A percentile compares a stretch with the other conserved stretches of the same genome.
Evolutionary conservation across 1,140 invertebrate genomes (phyloP).

Genomic region (Bradysia coprophila): DNA sequence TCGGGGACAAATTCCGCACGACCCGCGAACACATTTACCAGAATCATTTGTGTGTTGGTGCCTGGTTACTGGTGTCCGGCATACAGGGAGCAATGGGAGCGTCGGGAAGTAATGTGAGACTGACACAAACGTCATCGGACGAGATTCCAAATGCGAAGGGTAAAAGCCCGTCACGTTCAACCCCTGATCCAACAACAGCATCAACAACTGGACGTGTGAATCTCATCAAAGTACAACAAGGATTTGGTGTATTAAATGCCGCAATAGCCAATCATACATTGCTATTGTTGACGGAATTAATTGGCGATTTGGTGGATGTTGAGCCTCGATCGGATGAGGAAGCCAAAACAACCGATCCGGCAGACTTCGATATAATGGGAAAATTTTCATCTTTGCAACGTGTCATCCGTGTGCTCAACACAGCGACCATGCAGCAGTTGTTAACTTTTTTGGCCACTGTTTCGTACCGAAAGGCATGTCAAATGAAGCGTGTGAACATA

Average conservation of each 20-base stretch:
- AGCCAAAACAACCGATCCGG: slow-evolving; percentile 19
- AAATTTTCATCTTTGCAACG: slow-evolving; percentile 31
- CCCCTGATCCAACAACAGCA: not conserved
- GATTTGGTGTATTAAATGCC: slow-evolving; percentile 64
- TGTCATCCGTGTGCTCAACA: slow-evolving; percentile 22
- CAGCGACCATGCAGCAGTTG: slow-evolving; percentile 47
- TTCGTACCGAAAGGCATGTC: slow-evolving; percentile 76
- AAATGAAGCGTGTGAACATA: slow-evolving; percentile 49
- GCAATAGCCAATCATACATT: slow-evolving; percentile 58
- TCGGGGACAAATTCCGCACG: slow-evolving; percentile 59
- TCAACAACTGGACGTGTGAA: slow-evolving; percentile 15
- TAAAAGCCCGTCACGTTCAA: not conserved
- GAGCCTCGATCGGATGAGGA: slow-evolving; percentile 34
- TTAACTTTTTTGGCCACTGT: slow-evolving; percentile 74
- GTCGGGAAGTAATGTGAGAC: slow-evolving; percentile 18
- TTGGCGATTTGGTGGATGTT: slow-evolving; percentile 46
- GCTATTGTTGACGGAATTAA: slow-evolving; percentile 39
- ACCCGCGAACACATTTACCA: slow-evolving; percentile 72
- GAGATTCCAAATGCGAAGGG: slow-evolving; percentile 16
- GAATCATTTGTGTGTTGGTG: slow-evolving; percentile 72
- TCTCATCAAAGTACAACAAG: slow-evolving; percentile 39
- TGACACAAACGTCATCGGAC: not conserved
- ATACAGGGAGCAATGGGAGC: slow-evolving; percentile 45
- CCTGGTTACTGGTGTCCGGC: slow-evolving; percentile 70
- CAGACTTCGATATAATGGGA: slow-evolving; percentile 21